phyloP scores from a whole-genome alignment of 1,140 invertebrate species.

The Gonioctena quinquepunctata region DNA sequence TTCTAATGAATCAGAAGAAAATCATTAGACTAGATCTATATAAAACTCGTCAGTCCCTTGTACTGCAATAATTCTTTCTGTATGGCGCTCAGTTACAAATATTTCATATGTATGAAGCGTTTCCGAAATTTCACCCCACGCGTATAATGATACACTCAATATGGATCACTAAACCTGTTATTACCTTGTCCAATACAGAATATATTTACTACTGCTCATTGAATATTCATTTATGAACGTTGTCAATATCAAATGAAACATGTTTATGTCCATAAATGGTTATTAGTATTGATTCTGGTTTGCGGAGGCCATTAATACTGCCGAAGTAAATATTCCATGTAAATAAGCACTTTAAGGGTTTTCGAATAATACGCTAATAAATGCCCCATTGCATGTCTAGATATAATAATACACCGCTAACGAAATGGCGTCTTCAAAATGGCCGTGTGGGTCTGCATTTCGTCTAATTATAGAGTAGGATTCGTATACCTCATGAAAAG shows the following conservation, averaged over 20 bases:
- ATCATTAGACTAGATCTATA: too few species aligned
- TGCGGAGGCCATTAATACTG: not conserved
- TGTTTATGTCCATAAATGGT: conserved; percentile 1
- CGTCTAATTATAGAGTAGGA: conserved; percentile 1
- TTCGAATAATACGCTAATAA: conserved; percentile 19
- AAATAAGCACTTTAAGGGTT: conserved; percentile 12
- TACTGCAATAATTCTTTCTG: too few species aligned
- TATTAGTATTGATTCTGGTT: conserved; percentile 18
- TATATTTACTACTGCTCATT: not conserved
- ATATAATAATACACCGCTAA: conserved; percentile 14
- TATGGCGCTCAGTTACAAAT: too few species aligned
- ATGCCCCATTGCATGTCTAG: conserved; percentile 17
- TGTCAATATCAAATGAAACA: not conserved
- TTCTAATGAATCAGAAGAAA: too few species aligned
- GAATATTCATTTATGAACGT: not conserved
- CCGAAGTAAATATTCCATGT: conserved; percentile 16
- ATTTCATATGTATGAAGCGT: too few species aligned
- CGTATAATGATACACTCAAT: too few species aligned
- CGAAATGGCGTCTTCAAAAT: conserved; percentile 23
- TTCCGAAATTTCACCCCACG: too few species aligned
- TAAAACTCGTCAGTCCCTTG: too few species aligned
- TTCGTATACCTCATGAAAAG: not conserved
- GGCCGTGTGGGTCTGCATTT: conserved; percentile 1
- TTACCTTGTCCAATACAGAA: too few species aligned
- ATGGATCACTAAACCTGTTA: too few species aligned